These are phyloP conservation scores for Junonia oenone DNA, from an alignment of 2,888 invertebrate genomes.

Conservation along the genomic window DNA sequence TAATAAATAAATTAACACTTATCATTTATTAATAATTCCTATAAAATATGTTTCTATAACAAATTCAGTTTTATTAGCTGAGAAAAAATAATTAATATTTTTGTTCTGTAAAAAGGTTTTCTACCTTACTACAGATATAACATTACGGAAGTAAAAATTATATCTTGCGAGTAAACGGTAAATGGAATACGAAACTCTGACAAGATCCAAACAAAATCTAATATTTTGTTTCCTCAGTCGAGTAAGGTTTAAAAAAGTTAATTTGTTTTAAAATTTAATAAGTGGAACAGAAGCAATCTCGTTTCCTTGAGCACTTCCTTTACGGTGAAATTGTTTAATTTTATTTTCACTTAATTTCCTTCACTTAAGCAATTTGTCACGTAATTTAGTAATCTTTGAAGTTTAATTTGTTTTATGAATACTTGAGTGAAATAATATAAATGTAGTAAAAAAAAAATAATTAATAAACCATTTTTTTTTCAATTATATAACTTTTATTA, in stretches of 20 bases:
- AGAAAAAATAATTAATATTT: too few relatives aligned
- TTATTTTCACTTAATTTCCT: background rate
- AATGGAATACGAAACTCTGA: background rate
- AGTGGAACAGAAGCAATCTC: background rate
- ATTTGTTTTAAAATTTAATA: conserved; percentile 7
- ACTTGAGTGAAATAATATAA: too few relatives aligned
- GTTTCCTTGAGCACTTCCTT: background rate
- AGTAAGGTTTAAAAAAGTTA: conserved; percentile 4
- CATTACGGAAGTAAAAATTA: too few relatives aligned
- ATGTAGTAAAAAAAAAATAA: too few relatives aligned
- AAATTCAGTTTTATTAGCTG: too few relatives aligned
- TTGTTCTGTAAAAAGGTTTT: too few relatives aligned
- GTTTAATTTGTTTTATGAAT: background rate
- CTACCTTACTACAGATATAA: too few relatives aligned
- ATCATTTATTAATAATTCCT: too few relatives aligned
- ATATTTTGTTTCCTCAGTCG: background rate
- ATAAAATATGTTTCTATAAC: too few relatives aligned
- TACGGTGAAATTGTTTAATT: background rate
- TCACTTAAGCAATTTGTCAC: background rate
- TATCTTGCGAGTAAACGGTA: background rate
- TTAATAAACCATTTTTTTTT: too few relatives aligned
- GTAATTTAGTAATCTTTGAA: background rate
- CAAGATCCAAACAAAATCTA: background rate
- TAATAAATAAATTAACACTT: too few relatives aligned
- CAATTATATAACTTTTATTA: too few relatives aligned